phyloP scores from a whole-genome alignment of 2,113 vertebrate genomes.

The Willisornis vidua region DNA sequence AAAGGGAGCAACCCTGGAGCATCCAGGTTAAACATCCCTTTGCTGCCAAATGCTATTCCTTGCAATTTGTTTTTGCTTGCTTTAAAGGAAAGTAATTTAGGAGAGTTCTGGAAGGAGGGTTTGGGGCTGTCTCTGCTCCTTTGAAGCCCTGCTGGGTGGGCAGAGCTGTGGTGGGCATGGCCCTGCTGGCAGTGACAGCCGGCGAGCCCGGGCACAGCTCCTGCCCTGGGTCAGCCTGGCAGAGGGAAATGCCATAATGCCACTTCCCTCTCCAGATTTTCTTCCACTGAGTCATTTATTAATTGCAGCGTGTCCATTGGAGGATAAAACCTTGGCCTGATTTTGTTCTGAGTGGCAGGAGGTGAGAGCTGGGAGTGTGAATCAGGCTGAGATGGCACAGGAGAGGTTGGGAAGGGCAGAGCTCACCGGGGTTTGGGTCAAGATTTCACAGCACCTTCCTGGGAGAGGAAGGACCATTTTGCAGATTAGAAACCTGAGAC shows the following conservation, averaged over 20 bases:
- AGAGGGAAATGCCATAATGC: constrained; percentile 14
- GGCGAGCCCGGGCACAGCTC: not conserved
- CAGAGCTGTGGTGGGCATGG: not conserved
- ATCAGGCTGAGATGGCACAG: not conserved
- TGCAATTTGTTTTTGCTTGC: not conserved
- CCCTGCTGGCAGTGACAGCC: constrained; percentile 35
- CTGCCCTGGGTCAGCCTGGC: constrained; percentile 49
- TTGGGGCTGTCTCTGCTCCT: not conserved
- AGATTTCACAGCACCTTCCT: fast-evolving
- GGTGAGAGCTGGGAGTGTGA: not conserved
- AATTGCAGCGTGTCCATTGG: constrained; percentile 56
- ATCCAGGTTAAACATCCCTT: not conserved
- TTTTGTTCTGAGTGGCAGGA: not conserved
- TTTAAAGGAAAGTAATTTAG: not conserved
- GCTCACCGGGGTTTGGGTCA: fast-evolving
- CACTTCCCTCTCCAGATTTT: not conserved
- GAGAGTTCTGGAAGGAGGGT: not conserved
- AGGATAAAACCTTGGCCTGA: constrained; percentile 19
- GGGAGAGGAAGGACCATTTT: not conserved
- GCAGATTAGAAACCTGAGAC: fast-evolving
- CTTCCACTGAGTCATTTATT: constrained; percentile 42
- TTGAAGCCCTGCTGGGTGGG: not conserved
- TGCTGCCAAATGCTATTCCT: not conserved
- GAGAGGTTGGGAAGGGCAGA: not conserved
- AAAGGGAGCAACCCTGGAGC: not conserved